Conservation (phyloP, 2,113 vertebrate species). For the Aspiorhynchus laticeps region DNA sequence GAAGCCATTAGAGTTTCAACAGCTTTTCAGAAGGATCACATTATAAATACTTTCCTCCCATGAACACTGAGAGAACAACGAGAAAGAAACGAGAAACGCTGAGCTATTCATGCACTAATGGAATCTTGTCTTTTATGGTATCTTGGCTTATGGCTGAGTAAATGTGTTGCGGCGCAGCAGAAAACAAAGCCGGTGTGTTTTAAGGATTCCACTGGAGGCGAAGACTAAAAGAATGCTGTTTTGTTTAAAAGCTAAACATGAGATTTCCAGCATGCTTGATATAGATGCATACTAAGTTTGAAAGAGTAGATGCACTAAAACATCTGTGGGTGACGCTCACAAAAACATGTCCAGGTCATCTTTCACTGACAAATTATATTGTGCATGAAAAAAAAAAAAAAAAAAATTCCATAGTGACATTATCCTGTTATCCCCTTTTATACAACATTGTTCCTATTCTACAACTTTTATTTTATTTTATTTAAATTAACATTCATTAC, state of each 20-base stretch:
- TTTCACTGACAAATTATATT: not conserved
- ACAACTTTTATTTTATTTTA: no score
- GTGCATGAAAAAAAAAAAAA: not conserved
- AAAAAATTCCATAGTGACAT: not conserved
- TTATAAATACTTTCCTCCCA: constrained; percentile 32
- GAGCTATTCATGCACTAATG: constrained; percentile 78
- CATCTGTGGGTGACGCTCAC: not conserved
- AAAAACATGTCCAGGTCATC: not conserved
- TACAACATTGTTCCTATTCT: no score
- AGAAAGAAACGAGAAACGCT: constrained; percentile 53
- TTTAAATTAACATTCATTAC: no score
- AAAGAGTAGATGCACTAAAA: constrained; percentile 14
- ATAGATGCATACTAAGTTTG: constrained; percentile 3
- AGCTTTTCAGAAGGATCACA: constrained; percentile 44
- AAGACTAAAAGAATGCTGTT: constrained; percentile 39
- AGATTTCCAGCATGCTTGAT: constrained; percentile 22
- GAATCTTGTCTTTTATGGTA: constrained; percentile 74
- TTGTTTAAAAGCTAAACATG: constrained; percentile 45
- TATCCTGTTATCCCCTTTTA: not conserved
- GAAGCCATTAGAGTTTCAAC: constrained; percentile 58
- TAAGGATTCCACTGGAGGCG: constrained; percentile 23
- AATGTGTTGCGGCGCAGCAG: constrained; percentile 50
- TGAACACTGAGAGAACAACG: constrained; percentile 46
- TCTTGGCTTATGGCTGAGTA: constrained; percentile 68
- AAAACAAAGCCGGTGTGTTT: constrained; percentile 52